Evolutionary conservation across 2,113 vertebrate genomes (phyloP), one percentile per base, ranked within the genome.

Genomic region (Epinephelus moara): DNA sequence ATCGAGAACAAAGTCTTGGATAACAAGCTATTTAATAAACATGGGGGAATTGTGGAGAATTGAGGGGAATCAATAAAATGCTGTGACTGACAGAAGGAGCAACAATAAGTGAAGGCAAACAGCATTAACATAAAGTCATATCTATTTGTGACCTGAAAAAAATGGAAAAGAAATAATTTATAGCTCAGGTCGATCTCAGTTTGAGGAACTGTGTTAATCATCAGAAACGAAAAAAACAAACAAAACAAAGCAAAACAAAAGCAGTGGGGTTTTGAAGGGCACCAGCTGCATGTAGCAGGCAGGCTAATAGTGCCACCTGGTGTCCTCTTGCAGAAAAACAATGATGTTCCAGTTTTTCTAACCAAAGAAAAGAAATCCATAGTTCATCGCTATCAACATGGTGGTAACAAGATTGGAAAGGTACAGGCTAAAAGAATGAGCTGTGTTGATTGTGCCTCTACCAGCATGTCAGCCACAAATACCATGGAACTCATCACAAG

Each of bases 21-120:
- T 77, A 86, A 84, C 50, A 23, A 76, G 61, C 81, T 86, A 18
- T 67, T 85, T 72, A 81, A 68, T 78, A 85, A 89, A 87, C 79
- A 89, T 81, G 82, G 42, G 9, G 59, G 57, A 70, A 33, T 3
- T 10, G 12, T 57, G n/a, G 50, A 30, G 67, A 84, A 70, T 6
- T 17, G 47, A 27, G 45, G n/a, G 47, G 15, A 78, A 81, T 91
- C 53, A 73, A 73, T 83, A 60, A 57, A 70, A 40, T 23, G 42
- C 13, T 15, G 13, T 53, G 73, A 85, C n/a, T 69, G 66, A 64
- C 56, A 70, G 37, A 50, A 25, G 62, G 30, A 67, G 23, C 53
- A 50, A 76, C n/a, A 70, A 50, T 18, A 27, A 75, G 11, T 1
- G 8, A 78, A 33, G 27, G 11, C 6, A 53, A 40, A 66, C 2